Evolutionary conservation across 2,113 vertebrate species (phyloP).

Genomic region (Chaetodon trifascialis): DNA sequence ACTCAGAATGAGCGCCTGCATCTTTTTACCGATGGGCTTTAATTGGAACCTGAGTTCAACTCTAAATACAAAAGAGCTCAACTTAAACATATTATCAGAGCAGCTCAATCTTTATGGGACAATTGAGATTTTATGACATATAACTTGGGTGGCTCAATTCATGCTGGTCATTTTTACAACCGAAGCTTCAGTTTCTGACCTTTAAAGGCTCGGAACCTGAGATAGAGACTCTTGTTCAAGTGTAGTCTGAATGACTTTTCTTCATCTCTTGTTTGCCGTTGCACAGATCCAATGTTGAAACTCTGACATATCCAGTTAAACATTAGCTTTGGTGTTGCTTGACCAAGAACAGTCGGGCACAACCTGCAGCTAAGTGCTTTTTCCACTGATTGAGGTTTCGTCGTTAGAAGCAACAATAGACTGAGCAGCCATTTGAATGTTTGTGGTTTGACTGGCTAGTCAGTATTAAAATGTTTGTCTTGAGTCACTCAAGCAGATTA

Average conservation of each 20-base stretch:
- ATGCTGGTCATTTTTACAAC: conserved; percentile 44
- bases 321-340: conserved; percentile 36
- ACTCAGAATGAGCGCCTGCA: conserved; percentile 23
- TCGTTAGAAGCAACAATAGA: conserved; percentile 55
- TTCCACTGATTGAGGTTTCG: conserved; percentile 54
- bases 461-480: conserved; percentile 57
- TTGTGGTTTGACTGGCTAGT: conserved; percentile 57
- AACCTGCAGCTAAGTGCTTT: conserved; percentile 44
- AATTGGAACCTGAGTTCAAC: conserved; percentile 23
- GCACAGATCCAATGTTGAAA: conserved; percentile 37
- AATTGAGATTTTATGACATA: conserved; percentile 63
- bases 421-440: conserved; percentile 47
- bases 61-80: conserved; percentile 46
- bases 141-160: conserved; percentile 53
- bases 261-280: conserved; percentile 46
- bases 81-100: conserved; percentile 47
- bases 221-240: conserved; percentile 12
- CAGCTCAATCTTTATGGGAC: conserved; percentile 41
- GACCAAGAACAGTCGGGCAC: conserved; percentile 36
- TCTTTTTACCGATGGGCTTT: conserved; percentile 35
- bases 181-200: conserved; percentile 46
- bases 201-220: conserved; percentile 65
- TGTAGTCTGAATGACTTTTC: conserved; percentile 16
- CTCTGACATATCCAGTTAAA: conserved; percentile 55
- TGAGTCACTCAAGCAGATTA: conserved; percentile 60